A percentile compares a stretch with the other conserved stretches of the same genome.
Conservation (phyloP, 2,113 vertebrate genomes). For the Takifugu flavidus region DNA sequence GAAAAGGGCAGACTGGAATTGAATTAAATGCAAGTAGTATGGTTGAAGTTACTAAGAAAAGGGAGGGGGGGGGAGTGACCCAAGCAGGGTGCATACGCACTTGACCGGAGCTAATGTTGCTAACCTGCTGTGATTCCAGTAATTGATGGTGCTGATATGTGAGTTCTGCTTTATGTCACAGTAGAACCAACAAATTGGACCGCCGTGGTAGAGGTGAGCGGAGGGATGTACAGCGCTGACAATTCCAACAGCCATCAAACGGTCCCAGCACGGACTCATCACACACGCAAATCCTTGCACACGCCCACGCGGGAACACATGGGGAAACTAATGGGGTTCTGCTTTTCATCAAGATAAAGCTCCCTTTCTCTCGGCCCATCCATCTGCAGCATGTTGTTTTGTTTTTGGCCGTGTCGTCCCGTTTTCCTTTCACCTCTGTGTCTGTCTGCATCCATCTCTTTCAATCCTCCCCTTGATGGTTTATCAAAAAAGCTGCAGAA, state of each 20-base stretch:
- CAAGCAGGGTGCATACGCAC: background rate
- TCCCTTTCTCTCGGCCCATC: constrained; percentile 10
- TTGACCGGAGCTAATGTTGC: background rate
- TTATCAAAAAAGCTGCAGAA: constrained; percentile 22
- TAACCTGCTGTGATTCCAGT: constrained; percentile 19
- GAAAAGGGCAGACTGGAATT: too few species aligned
- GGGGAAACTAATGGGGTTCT: constrained; percentile 37
- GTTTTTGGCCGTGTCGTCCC: constrained; percentile 1
- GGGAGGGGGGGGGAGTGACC: background rate
- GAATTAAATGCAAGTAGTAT: background rate
- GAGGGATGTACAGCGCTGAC: constrained; percentile 30
- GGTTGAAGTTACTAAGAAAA: too few species aligned
- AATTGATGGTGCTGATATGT: constrained; percentile 27
- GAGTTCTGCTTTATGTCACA: constrained; percentile 45
- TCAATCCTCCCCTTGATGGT: constrained; percentile 24
- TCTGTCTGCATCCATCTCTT: constrained; percentile 1
- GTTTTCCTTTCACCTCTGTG: background rate
- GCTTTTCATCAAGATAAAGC: constrained; percentile 60
- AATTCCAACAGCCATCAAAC: constrained; percentile 48
- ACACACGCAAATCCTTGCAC: constrained; percentile 15
- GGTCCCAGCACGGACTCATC: constrained; percentile 42
- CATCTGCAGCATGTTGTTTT: constrained; percentile 17
- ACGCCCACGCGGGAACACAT: constrained; percentile 11
- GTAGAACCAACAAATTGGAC: constrained; percentile 27
- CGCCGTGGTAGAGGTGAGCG: constrained; percentile 39